Percentiles rank a stretch among this genome's conserved stretches.
phyloP scores from a whole-genome alignment of 1,140 invertebrate species.

The Ceratosolen solmsi region DNA sequence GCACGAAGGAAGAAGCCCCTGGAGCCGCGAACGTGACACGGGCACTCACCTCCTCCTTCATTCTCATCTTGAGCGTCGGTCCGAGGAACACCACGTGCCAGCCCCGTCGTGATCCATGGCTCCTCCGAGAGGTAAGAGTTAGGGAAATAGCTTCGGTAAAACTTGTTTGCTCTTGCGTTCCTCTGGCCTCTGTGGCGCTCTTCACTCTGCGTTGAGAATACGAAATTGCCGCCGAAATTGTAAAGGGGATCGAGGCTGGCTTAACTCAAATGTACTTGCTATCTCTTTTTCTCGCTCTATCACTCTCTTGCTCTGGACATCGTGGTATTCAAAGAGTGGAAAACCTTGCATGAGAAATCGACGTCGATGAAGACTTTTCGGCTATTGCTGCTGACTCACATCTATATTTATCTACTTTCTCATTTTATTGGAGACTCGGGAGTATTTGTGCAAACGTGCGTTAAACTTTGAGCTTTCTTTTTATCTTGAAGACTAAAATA shows the following conservation, averaged over 20 bases:
- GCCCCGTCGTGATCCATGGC: constrained; percentile 69
- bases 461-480: neutral
- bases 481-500: neutral
- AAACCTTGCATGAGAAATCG: constrained; percentile 17
- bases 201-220: constrained; percentile 64
- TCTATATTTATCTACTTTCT: constrained; percentile 6
- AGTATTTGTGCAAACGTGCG: neutral
- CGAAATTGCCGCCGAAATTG: constrained; percentile 68
- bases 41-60: constrained; percentile 40
- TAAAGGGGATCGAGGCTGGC: constrained; percentile 55
- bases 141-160: constrained; percentile 73
- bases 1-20: neutral
- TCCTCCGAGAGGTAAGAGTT: constrained; percentile 71
- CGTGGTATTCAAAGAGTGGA: constrained; percentile 17
- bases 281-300: neutral
- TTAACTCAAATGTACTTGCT: neutral
- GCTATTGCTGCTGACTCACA: neutral
- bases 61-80: neutral
- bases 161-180: constrained; percentile 69
- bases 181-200: constrained; percentile 49
- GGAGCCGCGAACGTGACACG: constrained; percentile 58
- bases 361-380: constrained; percentile 31
- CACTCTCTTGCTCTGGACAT: neutral
- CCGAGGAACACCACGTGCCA: constrained; percentile 61
- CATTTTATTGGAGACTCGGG: neutral